phyloP scores from a whole-genome alignment of 2,797 vertebrate genomes.

The Anguilla pacifica region DNA sequence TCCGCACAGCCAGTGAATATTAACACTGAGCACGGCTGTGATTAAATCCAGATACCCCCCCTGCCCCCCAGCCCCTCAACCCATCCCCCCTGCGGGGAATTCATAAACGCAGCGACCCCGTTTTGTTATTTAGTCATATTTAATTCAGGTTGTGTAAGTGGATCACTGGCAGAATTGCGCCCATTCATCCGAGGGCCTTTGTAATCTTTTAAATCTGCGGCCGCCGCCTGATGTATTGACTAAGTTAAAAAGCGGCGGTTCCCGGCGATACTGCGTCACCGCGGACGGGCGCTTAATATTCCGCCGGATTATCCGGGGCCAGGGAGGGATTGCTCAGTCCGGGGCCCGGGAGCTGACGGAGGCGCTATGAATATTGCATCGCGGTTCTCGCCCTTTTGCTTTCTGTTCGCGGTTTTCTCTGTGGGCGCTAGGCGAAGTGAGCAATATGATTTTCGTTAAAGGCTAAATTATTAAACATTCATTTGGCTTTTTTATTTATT shows the following conservation, averaged over 20 bases:
- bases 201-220: constrained; percentile 28
- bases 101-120: neutral
- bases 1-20: neutral
- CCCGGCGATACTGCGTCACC: neutral
- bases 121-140: constrained; percentile 15
- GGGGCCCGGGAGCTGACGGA: neutral
- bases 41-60: neutral
- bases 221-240: constrained; percentile 26
- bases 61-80: neutral
- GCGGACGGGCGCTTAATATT: neutral
- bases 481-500: neutral
- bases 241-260: constrained; percentile 10
- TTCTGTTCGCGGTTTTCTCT: neutral
- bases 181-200: neutral
- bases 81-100: neutral
- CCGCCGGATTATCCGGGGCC: neutral
- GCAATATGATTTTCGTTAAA: neutral
- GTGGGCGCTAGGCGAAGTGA: neutral
- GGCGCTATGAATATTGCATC: neutral
- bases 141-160: neutral
- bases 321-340: neutral
- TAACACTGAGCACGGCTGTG: neutral
- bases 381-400: neutral
- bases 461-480: constrained; percentile 6
- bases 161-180: constrained; percentile 9